A percentile compares a stretch with the other conserved stretches of the same genome.
phyloP scores from a whole-genome alignment of 37 sponge, comb jelly and placozoan species.

The Aphrocallistes beatrix region DNA sequence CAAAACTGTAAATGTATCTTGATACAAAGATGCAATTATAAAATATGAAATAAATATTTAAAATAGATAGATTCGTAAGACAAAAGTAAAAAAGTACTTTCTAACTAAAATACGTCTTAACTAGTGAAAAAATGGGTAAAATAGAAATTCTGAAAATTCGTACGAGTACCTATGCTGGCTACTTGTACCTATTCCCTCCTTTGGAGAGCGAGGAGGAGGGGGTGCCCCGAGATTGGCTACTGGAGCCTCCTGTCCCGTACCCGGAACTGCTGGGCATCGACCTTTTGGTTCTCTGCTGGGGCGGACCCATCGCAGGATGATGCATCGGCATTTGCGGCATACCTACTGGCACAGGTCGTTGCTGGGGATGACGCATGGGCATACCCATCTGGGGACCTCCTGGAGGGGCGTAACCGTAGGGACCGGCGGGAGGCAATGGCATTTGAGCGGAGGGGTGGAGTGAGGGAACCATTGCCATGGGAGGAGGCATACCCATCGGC shows the following conservation, averaged over 20 bases:
- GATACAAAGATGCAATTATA: too few species aligned
- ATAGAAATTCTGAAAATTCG: too few species aligned
- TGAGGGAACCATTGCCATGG: background rate
- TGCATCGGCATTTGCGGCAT: background rate
- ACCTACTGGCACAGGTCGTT: conserved; percentile 3
- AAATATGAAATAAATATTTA: conserved; percentile 13
- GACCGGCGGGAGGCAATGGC: background rate
- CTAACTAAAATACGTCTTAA: background rate
- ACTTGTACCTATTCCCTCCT: background rate
- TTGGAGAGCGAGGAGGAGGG: background rate
- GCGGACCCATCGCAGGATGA: background rate
- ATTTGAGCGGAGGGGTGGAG: too few species aligned
- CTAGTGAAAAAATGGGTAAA: too few species aligned
- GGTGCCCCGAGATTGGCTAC: background rate
- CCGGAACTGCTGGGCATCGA: background rate
- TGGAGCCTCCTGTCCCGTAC: background rate
- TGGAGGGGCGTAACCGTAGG: background rate
- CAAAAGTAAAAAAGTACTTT: background rate
- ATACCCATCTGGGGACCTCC: background rate
- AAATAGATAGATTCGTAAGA: background rate
- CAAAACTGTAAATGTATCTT: too few species aligned
- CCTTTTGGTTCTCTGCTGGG: background rate
- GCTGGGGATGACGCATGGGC: conserved; percentile 10
- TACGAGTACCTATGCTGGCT: background rate
- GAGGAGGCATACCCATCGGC: background rate